A percentile compares a stretch with the other conserved stretches of the same genome.
Evolutionary conservation across 2,888 invertebrate species (phyloP).

Genomic region (Agrypnus murinus): DNA sequence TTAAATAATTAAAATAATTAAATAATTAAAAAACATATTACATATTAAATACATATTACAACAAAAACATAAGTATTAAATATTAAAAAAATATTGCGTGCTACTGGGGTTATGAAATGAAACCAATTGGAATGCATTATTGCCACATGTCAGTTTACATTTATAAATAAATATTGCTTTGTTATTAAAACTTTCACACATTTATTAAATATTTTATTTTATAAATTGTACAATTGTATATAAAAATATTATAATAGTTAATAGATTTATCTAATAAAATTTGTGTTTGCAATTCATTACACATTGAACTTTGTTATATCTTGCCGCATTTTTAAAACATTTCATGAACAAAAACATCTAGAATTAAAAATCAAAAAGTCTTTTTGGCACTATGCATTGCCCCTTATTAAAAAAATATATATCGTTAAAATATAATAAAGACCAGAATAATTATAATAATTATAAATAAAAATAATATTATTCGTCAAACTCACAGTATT

Average conservation of each 20-base stretch:
- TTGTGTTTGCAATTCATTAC: conserved; percentile 4
- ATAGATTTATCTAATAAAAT: conserved; percentile 21
- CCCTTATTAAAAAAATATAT: conserved; percentile 28
- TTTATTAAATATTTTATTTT: conserved; percentile 23
- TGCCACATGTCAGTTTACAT: no score
- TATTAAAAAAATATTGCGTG: no score
- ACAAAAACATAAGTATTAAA: no score
- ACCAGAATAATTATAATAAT: conserved; percentile 37
- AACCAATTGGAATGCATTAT: no score
- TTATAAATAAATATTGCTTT: no score
- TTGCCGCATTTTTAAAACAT: no score
- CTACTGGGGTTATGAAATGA: no score
- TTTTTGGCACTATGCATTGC: conserved; percentile 35
- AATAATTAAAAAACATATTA: not conserved
- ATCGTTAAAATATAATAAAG: conserved; percentile 23
- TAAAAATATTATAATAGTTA: conserved; percentile 28
- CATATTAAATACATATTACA: no score
- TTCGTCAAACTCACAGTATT: conserved; percentile 35
- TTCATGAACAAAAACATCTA: conserved; percentile 1
- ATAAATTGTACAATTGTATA: conserved; percentile 30
- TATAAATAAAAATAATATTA: conserved; percentile 20
- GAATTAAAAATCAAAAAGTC: conserved; percentile 25
- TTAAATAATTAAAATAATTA: no score
- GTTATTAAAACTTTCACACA: no score
- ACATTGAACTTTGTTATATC: not conserved